Evolutionary conservation across 2,113 vertebrate species (phyloP).

Genomic region (Siphamia tubifer): DNA sequence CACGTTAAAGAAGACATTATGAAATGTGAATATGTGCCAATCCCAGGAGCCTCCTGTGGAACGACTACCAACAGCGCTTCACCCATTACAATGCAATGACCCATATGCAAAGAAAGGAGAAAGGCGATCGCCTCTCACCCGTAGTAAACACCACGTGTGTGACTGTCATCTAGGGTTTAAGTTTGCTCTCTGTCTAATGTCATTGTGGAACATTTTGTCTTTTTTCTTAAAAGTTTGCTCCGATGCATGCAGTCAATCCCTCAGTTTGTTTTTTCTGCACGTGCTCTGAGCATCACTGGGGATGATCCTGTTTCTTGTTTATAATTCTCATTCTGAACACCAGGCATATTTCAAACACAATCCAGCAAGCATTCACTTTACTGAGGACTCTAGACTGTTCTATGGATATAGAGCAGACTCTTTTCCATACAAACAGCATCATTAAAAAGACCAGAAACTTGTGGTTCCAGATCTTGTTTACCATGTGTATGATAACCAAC

Average conservation of each 20-base stretch:
- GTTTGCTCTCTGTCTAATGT: conserved; percentile 39
- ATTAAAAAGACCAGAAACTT: conserved; percentile 84
- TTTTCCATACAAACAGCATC: conserved; percentile 36
- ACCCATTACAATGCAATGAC: conserved; percentile 70
- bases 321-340: conserved; percentile 28
- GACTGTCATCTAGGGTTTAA: conserved; percentile 40
- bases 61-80: conserved; percentile 44
- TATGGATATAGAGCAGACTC: conserved; percentile 43
- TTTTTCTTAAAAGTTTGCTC: conserved; percentile 42
- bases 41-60: conserved; percentile 51
- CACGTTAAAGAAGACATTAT: conserved; percentile 38
- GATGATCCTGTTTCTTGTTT: conserved; percentile 47
- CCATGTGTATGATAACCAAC: conserved; percentile 71
- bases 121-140: conserved; percentile 44
- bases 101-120: conserved; percentile 77
- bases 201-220: conserved; percentile 20
- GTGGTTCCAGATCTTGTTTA: conserved; percentile 81
- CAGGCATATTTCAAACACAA: conserved; percentile 44
- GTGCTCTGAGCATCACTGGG: conserved; percentile 53
- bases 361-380: conserved; percentile 55
- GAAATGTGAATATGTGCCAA: conserved; percentile 76
- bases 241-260: conserved; percentile 71
- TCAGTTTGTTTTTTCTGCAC: conserved; percentile 67
- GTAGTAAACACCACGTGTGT: conserved; percentile 13
- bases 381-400: conserved; percentile 71